Evolutionary conservation across 2,888 invertebrate species (phyloP), one percentile per base, ranked within the genome.

Genomic region (Rutpela maculata): DNA sequence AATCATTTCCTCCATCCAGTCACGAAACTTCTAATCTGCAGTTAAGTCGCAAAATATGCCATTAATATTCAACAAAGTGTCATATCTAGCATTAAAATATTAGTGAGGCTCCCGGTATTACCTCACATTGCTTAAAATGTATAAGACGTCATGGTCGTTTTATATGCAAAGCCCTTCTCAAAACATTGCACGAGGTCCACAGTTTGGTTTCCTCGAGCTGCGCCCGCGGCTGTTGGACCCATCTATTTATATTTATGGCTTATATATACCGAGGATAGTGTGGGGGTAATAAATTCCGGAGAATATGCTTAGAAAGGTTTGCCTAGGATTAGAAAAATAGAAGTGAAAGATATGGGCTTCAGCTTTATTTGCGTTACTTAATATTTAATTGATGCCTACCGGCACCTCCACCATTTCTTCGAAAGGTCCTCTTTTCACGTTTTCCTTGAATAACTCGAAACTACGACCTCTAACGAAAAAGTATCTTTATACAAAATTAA

Each of bases 81-180:
- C 59, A 59, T 22, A 22, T 18, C 18, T 15, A 11, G 59, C 59
- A 19, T 18, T 59, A 59, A 59, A 59, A 19, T 59, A 59, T 59
- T 59, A 59, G 2, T 19, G 19, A 22, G 22, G 12, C 59, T 59
- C 18, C 59, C 22, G 12, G 22, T 12, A 59, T 19, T 22, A 59
- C 22, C 59, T 59, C 18, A 59, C 59, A 19, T 59, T 59, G 26
- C 38, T 74, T 26, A 60, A 67, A 68, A 68, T 62, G 67, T 50
- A 68, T 35, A 62, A 68, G 43, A 50, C 43, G 50, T 22, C 22
- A 59, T 59, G 22, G 59, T 22, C 18, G 59, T 68, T 60, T 62
- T 68, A 31, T 67, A 74, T 73, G 65, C 63, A 73, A 56, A 73
- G 65, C 56, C 65, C 55, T 18, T 56, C 57, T 19, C 18, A n/a